Base-by-base conservation (phyloP, 2,888 invertebrate genomes). In the Drosophila fulvimacula region DNA sequence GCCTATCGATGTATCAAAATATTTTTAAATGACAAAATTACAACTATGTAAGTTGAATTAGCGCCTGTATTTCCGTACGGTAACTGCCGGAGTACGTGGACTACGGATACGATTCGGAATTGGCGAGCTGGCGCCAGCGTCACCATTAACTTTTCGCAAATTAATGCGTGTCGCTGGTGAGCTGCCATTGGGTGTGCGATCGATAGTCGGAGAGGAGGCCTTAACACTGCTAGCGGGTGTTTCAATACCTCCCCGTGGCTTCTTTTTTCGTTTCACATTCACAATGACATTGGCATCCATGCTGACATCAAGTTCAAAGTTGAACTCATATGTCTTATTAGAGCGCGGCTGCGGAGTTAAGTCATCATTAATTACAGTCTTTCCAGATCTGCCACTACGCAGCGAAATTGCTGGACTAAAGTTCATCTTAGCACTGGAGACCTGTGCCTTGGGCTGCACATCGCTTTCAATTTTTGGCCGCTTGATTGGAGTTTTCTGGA, bases 241-340 rank as follows among this genome's bases (percentile, higher is more conserved):
- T 13, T 3, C 41, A 24, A 13, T 51, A 17, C 30, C 27, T 3
- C 52, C 15, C 11, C 38, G 21, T 3, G n/a, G 51, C 67, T 91
- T 92, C 72, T 90, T 91, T 72, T 92, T 92, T 17, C 93, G 90
- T 68, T 91, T 92, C 0, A 93, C 91, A 69, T 92, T 92, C 1
- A 93, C 91, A 61, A 93, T 85, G 36, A 93, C 91, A 82, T 93
- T 91, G n/a, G 93, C 92, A 72, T 93, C 93, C 88, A 92, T 79
- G 68, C 93, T 93, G 6, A 93, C 92, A 74, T 93, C 92, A 36
- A 93, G 68, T 64, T 93, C 92, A 56, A 93, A 91, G 80, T 93
- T 92, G 21, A 93, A 90, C 69, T 93, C 91, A 63, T 92, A 92
- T 0, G 91, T 92, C 79, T 93, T 93, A 2, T 85, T 87, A 15